These are phyloP conservation scores for Psittacara wagleri DNA, from an alignment of 2,113 vertebrate species.

Conservation along the genomic window DNA sequence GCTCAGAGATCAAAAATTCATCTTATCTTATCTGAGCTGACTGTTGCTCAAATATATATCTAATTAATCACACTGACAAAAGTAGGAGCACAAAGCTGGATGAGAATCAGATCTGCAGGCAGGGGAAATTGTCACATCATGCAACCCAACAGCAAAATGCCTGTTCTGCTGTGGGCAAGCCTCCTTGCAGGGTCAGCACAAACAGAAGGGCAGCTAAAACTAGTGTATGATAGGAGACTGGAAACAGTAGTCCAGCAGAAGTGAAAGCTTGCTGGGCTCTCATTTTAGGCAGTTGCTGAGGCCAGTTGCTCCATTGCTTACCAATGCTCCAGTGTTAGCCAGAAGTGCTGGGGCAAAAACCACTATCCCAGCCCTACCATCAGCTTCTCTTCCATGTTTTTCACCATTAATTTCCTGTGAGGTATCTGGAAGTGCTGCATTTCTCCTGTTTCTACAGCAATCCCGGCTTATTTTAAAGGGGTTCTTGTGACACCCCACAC, in stretches of 20 bases:
- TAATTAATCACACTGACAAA: background rate
- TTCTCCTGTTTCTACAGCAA: background rate
- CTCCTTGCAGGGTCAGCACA: background rate
- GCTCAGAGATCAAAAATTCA: background rate
- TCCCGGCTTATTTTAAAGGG: background rate
- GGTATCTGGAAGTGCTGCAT: background rate
- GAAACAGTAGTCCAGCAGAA: background rate
- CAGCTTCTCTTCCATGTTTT: background rate
- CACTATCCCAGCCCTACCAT: accelerated
- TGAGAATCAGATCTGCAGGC: background rate
- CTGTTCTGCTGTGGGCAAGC: background rate
- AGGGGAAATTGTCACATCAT: background rate
- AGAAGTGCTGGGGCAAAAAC: background rate
- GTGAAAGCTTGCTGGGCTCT: background rate
- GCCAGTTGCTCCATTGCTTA: background rate
- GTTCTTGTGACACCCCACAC: background rate
- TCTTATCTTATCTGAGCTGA: background rate
- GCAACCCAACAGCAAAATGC: background rate
- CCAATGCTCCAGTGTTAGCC: background rate
- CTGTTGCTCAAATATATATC: background rate
- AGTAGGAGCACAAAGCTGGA: background rate
- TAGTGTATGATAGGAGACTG: background rate
- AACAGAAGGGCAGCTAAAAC: background rate
- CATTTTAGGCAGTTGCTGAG: background rate
- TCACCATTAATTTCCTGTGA: background rate